Base-by-base conservation (phyloP, 2,797 vertebrate species). In the Glossophaga mutica region DNA sequence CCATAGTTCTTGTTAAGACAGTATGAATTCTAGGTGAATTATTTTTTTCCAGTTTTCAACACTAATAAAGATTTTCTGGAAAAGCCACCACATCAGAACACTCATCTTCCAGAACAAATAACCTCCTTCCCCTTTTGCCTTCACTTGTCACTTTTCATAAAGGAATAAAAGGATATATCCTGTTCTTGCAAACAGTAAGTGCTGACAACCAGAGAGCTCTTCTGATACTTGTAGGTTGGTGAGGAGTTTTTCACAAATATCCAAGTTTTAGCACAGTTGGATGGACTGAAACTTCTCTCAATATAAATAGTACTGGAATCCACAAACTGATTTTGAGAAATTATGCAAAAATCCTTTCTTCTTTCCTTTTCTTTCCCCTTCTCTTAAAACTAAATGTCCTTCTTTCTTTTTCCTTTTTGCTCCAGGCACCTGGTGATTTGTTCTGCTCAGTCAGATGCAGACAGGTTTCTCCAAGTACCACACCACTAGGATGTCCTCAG, bases 371-470 rank as follows among this genome's bases (percentile, higher is more conserved):
- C 90, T 83, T 95, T 92, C 88, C 87, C 93, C 18, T 93, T 96
- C 96, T 97, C 96, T 97, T 96, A 97, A 97, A 98, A 97, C 95
- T 87, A 83, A 95, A 90, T 1, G 95, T 98, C 97, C 86, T 97
- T 98, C 94, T 86, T 86, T 92, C 57, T 95, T 96, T 96, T 96
- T 96, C 95, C 96, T 96, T 87, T 97, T 97, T 94, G 97, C 97
- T 98, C 98, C 98, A 92, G 97, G 96, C 96, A 84, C 83, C 98
- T 97, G 97, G 96, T 65, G 59, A 87, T 96, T 85, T 91, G 95
- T 94, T 97, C 98, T 97, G 97, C 98, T 97, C 97, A 87, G 97
- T 98, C 97, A 98, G 98, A 97, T 85, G 97, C 98, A 97, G 97
- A 98, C 62, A 95, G 83, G 87, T 96, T 91, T 79, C 97, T 96